Evolutionary conservation across 2,113 vertebrate species (phyloP).

Genomic region (Pionites leucogaster): DNA sequence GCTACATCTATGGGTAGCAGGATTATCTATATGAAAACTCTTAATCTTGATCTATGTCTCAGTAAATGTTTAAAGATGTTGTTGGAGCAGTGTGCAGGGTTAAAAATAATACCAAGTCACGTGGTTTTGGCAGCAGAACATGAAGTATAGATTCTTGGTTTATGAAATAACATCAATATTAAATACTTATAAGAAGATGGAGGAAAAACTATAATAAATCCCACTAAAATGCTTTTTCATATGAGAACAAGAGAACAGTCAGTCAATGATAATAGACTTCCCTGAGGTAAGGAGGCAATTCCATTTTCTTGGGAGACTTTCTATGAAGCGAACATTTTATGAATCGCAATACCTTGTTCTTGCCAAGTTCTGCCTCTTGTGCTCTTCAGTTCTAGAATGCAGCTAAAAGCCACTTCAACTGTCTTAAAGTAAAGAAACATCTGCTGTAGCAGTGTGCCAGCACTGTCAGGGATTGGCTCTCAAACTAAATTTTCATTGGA

Average conservation of each 20-base stretch:
- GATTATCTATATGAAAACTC: not conserved
- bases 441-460: not conserved
- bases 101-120: not conserved
- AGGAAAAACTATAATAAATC: not conserved
- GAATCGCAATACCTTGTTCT: not conserved
- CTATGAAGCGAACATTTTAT: not conserved
- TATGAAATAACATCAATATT: not conserved
- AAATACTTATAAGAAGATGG: not conserved
- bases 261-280: not conserved
- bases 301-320: not conserved
- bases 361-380: not conserved
- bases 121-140: not conserved
- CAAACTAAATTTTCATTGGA: not conserved
- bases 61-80: not conserved
- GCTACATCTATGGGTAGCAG: not conserved
- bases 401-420: not conserved
- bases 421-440: constrained; percentile 2
- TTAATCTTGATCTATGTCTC: not conserved
- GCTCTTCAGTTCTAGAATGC: not conserved
- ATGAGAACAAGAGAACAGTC: not conserved
- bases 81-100: not conserved
- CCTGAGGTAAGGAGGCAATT: not conserved
- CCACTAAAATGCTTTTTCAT: not conserved
- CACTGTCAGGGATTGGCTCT: not conserved
- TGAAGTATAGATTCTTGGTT: not conserved